phyloP scores from a whole-genome alignment of 2,888 invertebrate species.

The Calliopum simillimum region DNA sequence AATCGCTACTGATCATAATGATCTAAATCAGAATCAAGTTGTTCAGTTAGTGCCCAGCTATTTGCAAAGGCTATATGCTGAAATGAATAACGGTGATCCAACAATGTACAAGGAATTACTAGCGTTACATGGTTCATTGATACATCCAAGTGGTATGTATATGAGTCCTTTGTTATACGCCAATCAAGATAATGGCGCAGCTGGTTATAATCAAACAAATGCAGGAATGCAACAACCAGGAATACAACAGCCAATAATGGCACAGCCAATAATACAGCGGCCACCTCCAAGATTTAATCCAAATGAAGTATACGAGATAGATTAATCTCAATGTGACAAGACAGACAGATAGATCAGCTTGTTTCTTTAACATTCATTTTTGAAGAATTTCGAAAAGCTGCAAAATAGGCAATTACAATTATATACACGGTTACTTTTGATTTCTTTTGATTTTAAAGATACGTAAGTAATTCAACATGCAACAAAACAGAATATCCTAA shows the following conservation, averaged over 20 bases:
- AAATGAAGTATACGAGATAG: conserved; percentile 62
- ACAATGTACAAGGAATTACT: conserved; percentile 65
- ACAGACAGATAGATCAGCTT: not conserved
- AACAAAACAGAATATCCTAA: conserved; percentile 18
- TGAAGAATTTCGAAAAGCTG: too few species aligned
- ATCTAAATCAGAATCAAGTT: conserved; percentile 72
- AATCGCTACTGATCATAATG: conserved; percentile 75
- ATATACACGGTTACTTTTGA: conserved; percentile 12
- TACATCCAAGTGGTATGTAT: conserved; percentile 64
- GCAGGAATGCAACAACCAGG: conserved; percentile 7
- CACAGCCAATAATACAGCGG: conserved; percentile 14
- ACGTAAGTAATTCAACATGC: not conserved
- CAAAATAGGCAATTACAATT: not conserved
- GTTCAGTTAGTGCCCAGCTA: conserved; percentile 73
- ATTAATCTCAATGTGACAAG: conserved; percentile 45
- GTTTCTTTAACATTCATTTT: too few species aligned
- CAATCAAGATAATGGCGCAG: conserved; percentile 61
- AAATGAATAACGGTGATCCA: conserved; percentile 69
- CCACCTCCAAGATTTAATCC: conserved; percentile 55
- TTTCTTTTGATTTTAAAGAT: conserved; percentile 7
- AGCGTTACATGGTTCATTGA: conserved; percentile 58
- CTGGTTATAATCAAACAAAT: conserved; percentile 57
- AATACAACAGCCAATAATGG: not conserved
- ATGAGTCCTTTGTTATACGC: conserved; percentile 65
- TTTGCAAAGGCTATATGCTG: conserved; percentile 70